A percentile compares a stretch with the other conserved stretches of the same genome.
Evolutionary conservation across 2,797 vertebrate genomes (phyloP).

Genomic region (Onychomys arenicola): DNA sequence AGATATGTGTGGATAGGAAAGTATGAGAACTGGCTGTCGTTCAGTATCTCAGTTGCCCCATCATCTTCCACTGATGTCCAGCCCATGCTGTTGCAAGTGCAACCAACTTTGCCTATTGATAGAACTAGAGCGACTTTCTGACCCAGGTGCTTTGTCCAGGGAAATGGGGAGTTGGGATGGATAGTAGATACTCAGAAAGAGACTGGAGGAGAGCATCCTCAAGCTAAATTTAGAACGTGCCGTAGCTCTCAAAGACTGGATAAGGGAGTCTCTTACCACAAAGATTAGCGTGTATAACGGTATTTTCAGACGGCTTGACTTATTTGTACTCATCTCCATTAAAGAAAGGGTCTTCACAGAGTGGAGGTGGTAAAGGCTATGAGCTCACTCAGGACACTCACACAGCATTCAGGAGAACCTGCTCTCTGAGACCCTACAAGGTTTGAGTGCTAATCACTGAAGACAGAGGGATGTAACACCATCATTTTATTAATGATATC

Average conservation of each 20-base stretch:
- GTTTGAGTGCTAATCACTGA: neutral
- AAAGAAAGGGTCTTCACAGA: neutral
- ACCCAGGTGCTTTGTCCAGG: too few species aligned
- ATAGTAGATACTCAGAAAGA: neutral
- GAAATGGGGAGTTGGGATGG: accelerated
- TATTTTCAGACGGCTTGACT: neutral
- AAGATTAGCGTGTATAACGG: neutral
- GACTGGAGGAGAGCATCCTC: neutral
- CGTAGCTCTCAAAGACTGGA: neutral
- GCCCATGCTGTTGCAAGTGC: neutral
- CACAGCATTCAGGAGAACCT: neutral
- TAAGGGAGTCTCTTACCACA: accelerated
- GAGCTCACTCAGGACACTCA: too few species aligned
- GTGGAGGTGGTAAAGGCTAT: neutral
- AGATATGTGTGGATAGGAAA: neutral
- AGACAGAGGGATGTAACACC: neutral
- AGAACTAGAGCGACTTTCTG: neutral
- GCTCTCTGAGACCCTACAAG: neutral
- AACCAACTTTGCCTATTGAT: neutral
- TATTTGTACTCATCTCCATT: accelerated
- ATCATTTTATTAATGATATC: neutral
- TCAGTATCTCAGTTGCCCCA: neutral
- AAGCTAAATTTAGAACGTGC: neutral
- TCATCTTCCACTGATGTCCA: neutral
- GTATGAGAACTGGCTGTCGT: accelerated